A percentile compares a stretch with the other conserved stretches of the same genome.
phyloP scores from a whole-genome alignment of 2,888 invertebrate genomes.

The Clitarchus hookeri region DNA sequence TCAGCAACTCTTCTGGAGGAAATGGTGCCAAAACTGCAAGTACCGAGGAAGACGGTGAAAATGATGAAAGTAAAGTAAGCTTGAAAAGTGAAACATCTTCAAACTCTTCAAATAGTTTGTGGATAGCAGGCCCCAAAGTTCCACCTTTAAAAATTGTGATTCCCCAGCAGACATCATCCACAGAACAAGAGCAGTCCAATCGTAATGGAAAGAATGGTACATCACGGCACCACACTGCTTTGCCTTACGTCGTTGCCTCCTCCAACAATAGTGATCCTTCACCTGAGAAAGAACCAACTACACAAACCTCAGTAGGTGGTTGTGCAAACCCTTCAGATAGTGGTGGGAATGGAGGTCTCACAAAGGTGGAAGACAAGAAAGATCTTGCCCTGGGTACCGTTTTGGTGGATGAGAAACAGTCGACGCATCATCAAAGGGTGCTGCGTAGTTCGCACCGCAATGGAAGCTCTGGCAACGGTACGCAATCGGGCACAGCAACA shows the following conservation, averaged over 20 bases:
- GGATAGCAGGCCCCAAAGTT: constrained; percentile 73
- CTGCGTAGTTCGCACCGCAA: constrained; percentile 68
- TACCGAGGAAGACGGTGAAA: constrained; percentile 36
- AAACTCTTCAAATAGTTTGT: constrained; percentile 32
- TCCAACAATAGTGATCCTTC: constrained; percentile 61
- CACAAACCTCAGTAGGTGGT: constrained; percentile 10
- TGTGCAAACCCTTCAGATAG: constrained; percentile 46
- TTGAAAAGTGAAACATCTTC: constrained; percentile 51
- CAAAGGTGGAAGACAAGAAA: constrained; percentile 55
- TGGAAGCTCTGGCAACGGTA: not conserved
- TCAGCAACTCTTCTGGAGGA: constrained; percentile 44
- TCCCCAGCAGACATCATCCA: constrained; percentile 68
- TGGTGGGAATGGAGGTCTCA: constrained; percentile 50
- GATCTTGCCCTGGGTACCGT: constrained; percentile 43
- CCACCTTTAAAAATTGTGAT: constrained; percentile 96
- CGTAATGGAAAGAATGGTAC: constrained; percentile 65
- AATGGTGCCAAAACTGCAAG: constrained; percentile 44
- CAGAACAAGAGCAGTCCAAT: constrained; percentile 62
- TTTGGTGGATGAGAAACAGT: constrained; percentile 50
- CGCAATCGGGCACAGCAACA: not conserved
- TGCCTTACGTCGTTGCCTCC: constrained; percentile 71
- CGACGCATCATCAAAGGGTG: constrained; percentile 64
- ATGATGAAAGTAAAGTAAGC: constrained; percentile 37
- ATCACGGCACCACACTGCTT: constrained; percentile 64
- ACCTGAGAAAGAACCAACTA: constrained; percentile 44